phyloP scores from a whole-genome alignment of 2,113 vertebrate genomes.

The Eulemur rufifrons region DNA sequence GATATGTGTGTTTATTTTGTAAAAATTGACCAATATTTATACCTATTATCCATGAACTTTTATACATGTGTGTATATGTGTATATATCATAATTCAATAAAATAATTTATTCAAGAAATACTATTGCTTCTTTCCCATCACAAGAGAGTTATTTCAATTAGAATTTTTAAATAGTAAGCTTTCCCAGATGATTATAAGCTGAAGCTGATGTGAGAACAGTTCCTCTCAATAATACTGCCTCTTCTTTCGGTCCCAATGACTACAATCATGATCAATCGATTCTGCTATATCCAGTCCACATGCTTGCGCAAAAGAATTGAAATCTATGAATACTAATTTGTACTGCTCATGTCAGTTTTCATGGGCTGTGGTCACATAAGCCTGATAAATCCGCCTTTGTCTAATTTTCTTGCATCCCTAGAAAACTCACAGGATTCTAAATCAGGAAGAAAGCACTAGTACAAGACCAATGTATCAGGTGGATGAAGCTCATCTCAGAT shows the following conservation, averaged over 20 bases:
- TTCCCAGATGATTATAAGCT: not conserved
- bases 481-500: not conserved
- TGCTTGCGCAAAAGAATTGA: not conserved
- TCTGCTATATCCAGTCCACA: not conserved
- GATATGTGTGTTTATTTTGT: not conserved
- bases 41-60: not conserved
- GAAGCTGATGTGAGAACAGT: not conserved
- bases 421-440: not conserved
- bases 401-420: not conserved
- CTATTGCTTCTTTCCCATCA: not conserved
- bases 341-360: not conserved
- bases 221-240: not conserved
- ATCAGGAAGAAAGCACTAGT: not conserved
- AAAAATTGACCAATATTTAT: not conserved
- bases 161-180: not conserved
- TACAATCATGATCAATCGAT: not conserved
- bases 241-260: not conserved
- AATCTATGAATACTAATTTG: too few relatives aligned
- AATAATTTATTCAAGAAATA: not conserved
- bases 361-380: not conserved
- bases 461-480: not conserved
- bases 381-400: not conserved
- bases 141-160: not conserved
- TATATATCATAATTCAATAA: not conserved
- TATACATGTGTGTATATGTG: not conserved